Evolutionary conservation across 92 coral and sea anemone species (phyloP), one percentile per base, ranked within the genome.

Genomic region (Parazoanthus atlanticus): DNA sequence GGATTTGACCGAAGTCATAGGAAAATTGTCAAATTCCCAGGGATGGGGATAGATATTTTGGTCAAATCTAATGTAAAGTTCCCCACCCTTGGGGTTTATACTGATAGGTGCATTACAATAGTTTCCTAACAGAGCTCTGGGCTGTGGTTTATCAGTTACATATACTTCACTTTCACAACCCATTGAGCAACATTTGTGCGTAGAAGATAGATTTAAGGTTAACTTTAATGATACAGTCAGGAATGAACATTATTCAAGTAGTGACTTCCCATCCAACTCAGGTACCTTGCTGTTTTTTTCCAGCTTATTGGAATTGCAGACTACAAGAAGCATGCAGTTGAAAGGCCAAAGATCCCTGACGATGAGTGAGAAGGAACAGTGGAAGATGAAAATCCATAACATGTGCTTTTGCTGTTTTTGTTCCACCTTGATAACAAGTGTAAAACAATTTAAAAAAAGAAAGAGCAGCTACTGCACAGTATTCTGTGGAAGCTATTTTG

Each of bases 231-330:
- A 8, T 43, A 43, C 38, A 36, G 49, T 43, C 49, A 43, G 49
- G 49, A 0, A 43, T 43, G 38, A 5, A 36, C 49, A 46, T 46
- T 46, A 52, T 52, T 52, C 58, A 52, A 11, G 58, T 52, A 13
- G 21, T 16, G 3, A 1, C 17, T 2, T 16, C 26, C 56, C 46
- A 80, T 12, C n/a, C 83, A 47, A 7, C 38, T 33, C 4, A 64
- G 8, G 2, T 84, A 19, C 56, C 66, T 67, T 38, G 6, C 3
- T 34, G 28, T 75, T 32, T 69, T 66, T 26, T 29, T 71, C 36
- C 78, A 84, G 87, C 87, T 84, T 43, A 70, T 84, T 67, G 87
- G 87, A 84, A 43, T 84, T 84, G 87, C 78, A 70, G 87, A 84
- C 61, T 84, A 84, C 36, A 84, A 84, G 34, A 84, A 84, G 87